Base-by-base conservation (phyloP, 2,888 invertebrate species). In the Phaonia tiefii region DNA sequence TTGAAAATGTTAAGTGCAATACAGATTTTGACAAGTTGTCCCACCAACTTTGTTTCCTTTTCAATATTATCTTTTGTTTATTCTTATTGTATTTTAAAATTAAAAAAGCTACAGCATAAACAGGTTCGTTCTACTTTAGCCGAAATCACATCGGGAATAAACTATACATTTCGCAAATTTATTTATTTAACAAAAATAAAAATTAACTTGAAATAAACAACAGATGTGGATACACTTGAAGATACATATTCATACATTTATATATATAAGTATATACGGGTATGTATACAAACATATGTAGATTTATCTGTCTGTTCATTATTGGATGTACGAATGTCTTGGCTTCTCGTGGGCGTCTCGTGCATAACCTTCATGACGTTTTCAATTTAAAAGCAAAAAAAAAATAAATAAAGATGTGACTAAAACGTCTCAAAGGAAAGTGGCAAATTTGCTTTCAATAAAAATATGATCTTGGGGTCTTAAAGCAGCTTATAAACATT, bases 281-380 rank as follows among this genome's bases (percentile, higher is more conserved):
- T n/a, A n/a, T 49, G n/a, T 49, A 49, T 5, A 31, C 5, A 49
- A 15, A 49, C 17, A 15, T 22, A 51, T 51, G 51, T 20, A 51
- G 20, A 51, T 20, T 2, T 11, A 22, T 51, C 20, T 51, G 39
- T 26, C 15, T 22, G 7, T 17, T 17, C 25, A 22, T 46, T 26
- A 31, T 31, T 31, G 31, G 8, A 31, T 8, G 37, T 26, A 42
- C 25, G 46, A 39, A 65, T 46, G 46, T 31, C 69, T 42, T 26
- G 56, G 44, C 37, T 39, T 63, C 60, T 75, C 15, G 80, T 76
- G 56, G 72, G 72, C 72, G 72, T 78, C 67, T 42, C 58, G 63
- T 78, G 60, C 39, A 67, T 75, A 78, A 78, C 78, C 72, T 81
- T 81, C 75, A 81, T 69, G 71, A 71, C 54, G 69, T 71, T 67